Base-by-base conservation (phyloP, 2,113 vertebrate species). In the Psettodes erumei region DNA sequence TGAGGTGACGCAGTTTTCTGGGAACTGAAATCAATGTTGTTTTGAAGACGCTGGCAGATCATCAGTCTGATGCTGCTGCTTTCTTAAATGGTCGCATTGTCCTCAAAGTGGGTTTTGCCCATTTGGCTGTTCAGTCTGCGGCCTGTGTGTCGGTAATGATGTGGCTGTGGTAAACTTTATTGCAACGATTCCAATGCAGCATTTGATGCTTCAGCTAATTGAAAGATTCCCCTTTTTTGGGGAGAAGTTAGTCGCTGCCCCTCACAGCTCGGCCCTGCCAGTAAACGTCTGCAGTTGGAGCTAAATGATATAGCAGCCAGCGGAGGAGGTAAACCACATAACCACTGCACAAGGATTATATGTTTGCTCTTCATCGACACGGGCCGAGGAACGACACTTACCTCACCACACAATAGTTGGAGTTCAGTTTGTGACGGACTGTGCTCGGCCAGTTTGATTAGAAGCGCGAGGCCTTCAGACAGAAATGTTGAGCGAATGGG, bases 321-420 rank as follows among this genome's bases (percentile, higher is more conserved):
- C 0, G 37, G 64, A 74, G 59, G 55, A 66, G 37, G 77, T 68
- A 59, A 66, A 81, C 86, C 85, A 70, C 78, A 81, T 79, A 87
- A 82, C 86, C 76, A 48, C 70, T 67, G n/a, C 0, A 11, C 58
- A 37, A 28, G 48, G 58, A 88, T 86, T 71, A 70, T 73, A 71
- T 73, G 80, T 82, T 80, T 77, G 25, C 50, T 75, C 43, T 54
- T 58, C 56, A 48, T 77, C 10, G 6, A 45, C 15, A 1, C 23
- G 51, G 67, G 48, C 69, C 56, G 9, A 50, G 51, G 63, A 63
- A 48, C 45, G 62, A 59, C 75, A 72, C 54, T 69, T 67, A 79
- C 61, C 66, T 35, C 53, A 78, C 81, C 65, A 38, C 71, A 71
- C 28, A 48, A 18, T 48, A 10, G 32, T 68, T 37, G 55, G 18